Evolutionary conservation across 2,888 invertebrate species (phyloP).

Genomic region (Cecidostiba fungosa): DNA sequence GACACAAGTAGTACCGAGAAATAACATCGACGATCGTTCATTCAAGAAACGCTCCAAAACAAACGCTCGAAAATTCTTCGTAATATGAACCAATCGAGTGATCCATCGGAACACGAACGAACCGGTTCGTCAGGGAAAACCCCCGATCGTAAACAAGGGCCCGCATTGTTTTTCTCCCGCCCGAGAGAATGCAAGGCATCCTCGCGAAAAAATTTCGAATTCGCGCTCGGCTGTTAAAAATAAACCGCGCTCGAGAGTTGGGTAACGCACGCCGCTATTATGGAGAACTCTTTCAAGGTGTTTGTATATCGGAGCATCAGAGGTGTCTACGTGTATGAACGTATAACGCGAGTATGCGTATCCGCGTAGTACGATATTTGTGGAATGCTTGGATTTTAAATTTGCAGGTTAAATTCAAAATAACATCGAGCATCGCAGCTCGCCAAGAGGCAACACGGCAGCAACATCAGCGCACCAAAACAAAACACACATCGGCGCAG

Average conservation of each 20-base stretch:
- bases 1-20: too few species aligned
- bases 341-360: not conserved
- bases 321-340: not conserved
- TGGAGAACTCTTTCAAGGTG: constrained; percentile 5
- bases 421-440: not conserved
- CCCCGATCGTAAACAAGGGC: not conserved
- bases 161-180: not conserved
- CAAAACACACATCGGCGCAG: not conserved
- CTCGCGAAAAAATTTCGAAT: constrained; percentile 15
- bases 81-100: not conserved
- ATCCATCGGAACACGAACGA: too few species aligned
- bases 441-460: not conserved
- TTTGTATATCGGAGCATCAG: not conserved
- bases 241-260: constrained; percentile 7
- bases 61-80: not conserved
- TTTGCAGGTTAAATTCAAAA: too few species aligned
- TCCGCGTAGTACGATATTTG: too few species aligned
- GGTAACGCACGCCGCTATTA: constrained; percentile 3
- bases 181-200: not conserved
- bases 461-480: not conserved
- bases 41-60: not conserved
- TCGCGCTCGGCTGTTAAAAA: constrained; percentile 16
- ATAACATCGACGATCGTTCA: not conserved
- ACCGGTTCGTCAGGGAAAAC: not conserved
- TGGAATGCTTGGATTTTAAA: too few species aligned